A percentile compares a stretch with the other conserved stretches of the same genome.
Conservation (phyloP, 2,888 invertebrate species). For the Tiphia femorata region DNA sequence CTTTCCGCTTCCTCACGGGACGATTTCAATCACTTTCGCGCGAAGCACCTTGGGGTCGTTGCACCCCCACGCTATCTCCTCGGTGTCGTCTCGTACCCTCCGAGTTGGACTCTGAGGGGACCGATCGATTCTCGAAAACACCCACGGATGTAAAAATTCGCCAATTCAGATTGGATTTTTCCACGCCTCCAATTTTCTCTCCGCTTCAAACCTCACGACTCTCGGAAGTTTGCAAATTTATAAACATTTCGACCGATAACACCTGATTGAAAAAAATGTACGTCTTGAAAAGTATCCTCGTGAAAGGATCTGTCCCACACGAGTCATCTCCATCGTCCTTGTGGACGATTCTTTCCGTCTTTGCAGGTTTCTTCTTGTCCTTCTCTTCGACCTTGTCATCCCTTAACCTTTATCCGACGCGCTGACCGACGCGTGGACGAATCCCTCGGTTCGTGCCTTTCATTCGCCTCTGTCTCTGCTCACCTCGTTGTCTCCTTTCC, state of each 20-base stretch:
- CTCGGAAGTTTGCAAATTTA: constrained; percentile 18
- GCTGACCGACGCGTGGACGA: not conserved
- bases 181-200: too few relatives aligned
- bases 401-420: not conserved
- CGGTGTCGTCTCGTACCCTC: too few relatives aligned
- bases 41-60: not conserved
- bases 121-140: constrained; percentile 39
- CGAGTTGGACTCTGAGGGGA: too few relatives aligned
- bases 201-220: too few relatives aligned
- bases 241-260: constrained; percentile 26
- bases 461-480: not conserved
- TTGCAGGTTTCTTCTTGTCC: too few relatives aligned
- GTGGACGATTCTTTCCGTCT: too few relatives aligned
- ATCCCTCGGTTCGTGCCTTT: not conserved
- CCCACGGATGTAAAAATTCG: constrained; percentile 35
- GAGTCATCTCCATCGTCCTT: constrained; percentile 4
- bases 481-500: not conserved
- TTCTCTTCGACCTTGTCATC: too few relatives aligned
- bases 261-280: constrained; percentile 19
- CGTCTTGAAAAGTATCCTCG: constrained; percentile 27
- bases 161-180: too few relatives aligned
- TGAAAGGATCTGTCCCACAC: constrained; percentile 11
- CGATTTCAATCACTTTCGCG: not conserved
- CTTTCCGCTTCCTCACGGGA: constrained; percentile 8
- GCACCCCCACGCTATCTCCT: constrained; percentile 5